Evolutionary conservation across 2,888 invertebrate genomes (phyloP).

Genomic region (Dasysyrphus tricinctus): DNA sequence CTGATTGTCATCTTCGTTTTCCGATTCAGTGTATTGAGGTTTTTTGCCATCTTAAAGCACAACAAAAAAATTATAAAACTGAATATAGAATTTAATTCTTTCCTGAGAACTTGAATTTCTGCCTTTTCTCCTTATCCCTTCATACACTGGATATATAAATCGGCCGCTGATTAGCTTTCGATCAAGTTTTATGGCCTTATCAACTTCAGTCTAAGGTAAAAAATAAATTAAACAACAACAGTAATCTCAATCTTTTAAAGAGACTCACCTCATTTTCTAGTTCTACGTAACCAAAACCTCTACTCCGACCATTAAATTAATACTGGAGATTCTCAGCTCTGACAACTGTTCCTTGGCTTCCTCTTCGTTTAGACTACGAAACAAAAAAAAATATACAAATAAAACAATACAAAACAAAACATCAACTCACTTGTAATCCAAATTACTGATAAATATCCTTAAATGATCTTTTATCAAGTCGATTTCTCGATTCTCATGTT

Average conservation of each 20-base stretch:
- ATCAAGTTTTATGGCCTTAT: slow-evolving; percentile 90
- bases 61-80: background rate
- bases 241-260: slow-evolving; percentile 78
- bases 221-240: background rate
- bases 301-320: slow-evolving; percentile 79
- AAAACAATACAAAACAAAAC: background rate
- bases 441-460: slow-evolving; percentile 93
- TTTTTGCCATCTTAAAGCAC: slow-evolving; percentile 86
- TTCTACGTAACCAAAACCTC: slow-evolving; percentile 85
- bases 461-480: slow-evolving; percentile 79
- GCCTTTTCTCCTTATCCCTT: slow-evolving; percentile 84
- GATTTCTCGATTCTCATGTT: slow-evolving; percentile 79
- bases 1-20: too few relatives aligned
- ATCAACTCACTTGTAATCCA: too few relatives aligned
- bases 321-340: slow-evolving; percentile 83
- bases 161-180: slow-evolving; percentile 90
- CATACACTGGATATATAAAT: slow-evolving; percentile 92
- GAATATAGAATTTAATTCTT: slow-evolving; percentile 17
- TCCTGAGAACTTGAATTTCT: slow-evolving; percentile 88
- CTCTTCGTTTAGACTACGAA: slow-evolving; percentile 85
- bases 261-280: too few relatives aligned
- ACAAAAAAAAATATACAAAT: background rate
- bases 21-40: too few relatives aligned
- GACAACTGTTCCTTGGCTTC: slow-evolving; percentile 86
- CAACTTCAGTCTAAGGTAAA: slow-evolving; percentile 86